Base-by-base conservation (phyloP, 1,140 invertebrate species). In the Trichonephila clavipes region DNA sequence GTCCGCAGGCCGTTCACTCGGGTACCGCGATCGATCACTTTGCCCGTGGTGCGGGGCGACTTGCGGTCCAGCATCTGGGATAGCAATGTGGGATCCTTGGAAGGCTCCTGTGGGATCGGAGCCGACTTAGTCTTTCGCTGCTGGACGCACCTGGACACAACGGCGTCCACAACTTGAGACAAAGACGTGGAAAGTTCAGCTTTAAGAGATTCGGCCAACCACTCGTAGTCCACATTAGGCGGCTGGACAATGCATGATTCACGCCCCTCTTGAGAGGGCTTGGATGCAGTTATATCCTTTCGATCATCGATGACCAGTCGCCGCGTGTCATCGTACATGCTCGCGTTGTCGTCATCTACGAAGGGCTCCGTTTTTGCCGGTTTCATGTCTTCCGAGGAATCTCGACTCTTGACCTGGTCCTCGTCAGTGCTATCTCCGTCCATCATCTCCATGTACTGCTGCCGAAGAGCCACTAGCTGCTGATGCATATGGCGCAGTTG, bases 381-480 rank as follows among this genome's bases (percentile, higher is more conserved):
- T 51, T 64, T 69, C 40, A 72, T 87, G 64, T 88, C 86, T 40
- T 77, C 72, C 16, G 66, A 81, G 18, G 44, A 34, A 16, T 93
- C 91, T 21, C 44, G 34, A 58, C 85, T 93, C 58, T 66, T 93
- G 14, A 59, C 44, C 59, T 72, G 85, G 51, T 94, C 59, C 16
- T 90, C 94, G 5, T 83, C 88, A 7, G 86, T 87, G 24, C 64
- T 81, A 44, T 94, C 93, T 2, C 93, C 93, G 34, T 90, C 98
- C 96, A 97, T 98, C 94, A 98, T 96, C 95, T 98, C 97, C 95
- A 97, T 97, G 95, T 98, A 99, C 95, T 98, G 98, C 95, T 98
- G 98, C 96, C 98, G 98, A 97, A 99, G 98, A 95, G 97, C 97
- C 3, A 97, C 98, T 90, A 99, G 96, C 95, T 99, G 98, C 95